Conservation (phyloP, 1,140 invertebrate species). For the Paralvinella palmiformis region DNA sequence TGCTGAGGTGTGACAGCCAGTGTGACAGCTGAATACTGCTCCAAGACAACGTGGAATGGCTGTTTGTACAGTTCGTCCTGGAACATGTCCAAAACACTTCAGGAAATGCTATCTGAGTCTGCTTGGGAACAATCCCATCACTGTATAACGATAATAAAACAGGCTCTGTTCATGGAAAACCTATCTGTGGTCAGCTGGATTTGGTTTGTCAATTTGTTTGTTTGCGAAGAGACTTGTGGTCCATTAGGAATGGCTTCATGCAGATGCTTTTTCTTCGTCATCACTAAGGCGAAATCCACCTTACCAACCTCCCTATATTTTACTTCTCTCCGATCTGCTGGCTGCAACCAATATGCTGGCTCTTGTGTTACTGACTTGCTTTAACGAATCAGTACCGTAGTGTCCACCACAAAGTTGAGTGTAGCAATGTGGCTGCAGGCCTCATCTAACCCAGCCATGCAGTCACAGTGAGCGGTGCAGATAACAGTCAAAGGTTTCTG, state of each 20-base stretch:
- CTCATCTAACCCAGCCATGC: conserved; percentile 18
- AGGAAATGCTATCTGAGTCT: not conserved
- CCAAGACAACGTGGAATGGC: not conserved
- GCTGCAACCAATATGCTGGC: not conserved
- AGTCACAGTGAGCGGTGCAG: conserved; percentile 17
- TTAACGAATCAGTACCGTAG: not conserved
- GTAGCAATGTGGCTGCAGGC: conserved; percentile 16
- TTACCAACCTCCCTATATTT: not conserved
- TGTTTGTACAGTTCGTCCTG: not conserved
- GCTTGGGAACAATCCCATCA: not conserved
- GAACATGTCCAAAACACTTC: not conserved
- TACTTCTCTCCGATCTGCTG: not conserved
- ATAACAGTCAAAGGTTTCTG: too few relatives aligned
- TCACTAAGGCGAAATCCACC: not conserved
- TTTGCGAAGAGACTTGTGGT: not conserved
- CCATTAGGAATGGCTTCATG: not conserved
- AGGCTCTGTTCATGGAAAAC: not conserved
- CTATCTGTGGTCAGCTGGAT: not conserved
- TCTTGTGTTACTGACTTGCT: not conserved
- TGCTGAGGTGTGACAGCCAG: not conserved
- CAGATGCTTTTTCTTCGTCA: not conserved
- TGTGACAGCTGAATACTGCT: too few relatives aligned
- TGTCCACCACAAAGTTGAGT: not conserved
- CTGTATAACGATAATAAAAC: not conserved
- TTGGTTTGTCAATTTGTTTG: not conserved